Evolutionary conservation across 2,797 vertebrate species (phyloP).

Genomic region (Coccyzus lansbergi): DNA sequence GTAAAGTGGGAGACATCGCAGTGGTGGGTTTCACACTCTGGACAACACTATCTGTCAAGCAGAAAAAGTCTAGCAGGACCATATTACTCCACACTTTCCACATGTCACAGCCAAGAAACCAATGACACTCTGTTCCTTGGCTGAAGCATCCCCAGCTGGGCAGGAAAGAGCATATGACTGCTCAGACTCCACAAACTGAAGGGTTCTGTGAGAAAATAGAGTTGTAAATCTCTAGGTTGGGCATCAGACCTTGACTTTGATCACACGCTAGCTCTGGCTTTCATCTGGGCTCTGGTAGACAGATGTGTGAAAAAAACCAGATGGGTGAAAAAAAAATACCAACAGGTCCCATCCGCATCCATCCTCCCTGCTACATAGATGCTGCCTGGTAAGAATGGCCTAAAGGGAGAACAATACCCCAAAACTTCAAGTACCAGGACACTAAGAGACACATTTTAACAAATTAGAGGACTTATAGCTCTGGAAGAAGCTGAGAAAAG

Average conservation of each 20-base stretch:
- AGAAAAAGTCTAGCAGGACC: not conserved
- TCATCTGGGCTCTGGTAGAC: not conserved
- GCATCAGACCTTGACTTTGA: not conserved
- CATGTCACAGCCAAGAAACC: not conserved
- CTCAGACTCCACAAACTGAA: not conserved
- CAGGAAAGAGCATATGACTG: accelerated
- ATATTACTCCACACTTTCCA: not conserved
- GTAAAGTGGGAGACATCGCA: not conserved
- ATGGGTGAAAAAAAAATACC: not conserved
- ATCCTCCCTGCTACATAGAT: not conserved
- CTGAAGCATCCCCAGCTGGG: not conserved
- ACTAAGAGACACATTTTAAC: not conserved
- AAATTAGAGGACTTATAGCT: not conserved
- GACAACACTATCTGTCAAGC: not conserved
- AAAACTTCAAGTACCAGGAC: not conserved
- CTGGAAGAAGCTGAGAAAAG: not conserved
- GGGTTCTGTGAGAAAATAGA: not conserved
- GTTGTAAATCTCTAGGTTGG: not conserved
- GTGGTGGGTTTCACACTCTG: not conserved
- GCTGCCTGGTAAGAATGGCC: not conserved
- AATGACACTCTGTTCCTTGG: not conserved
- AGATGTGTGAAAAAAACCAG: not conserved
- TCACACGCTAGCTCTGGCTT: not conserved
- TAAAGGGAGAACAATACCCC: not conserved
- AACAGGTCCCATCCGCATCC: not conserved